Percentiles rank a stretch among this genome's conserved stretches.
Evolutionary conservation across 2,888 invertebrate genomes (phyloP).

Genomic region (Scaptomyza cyrtandrae): DNA sequence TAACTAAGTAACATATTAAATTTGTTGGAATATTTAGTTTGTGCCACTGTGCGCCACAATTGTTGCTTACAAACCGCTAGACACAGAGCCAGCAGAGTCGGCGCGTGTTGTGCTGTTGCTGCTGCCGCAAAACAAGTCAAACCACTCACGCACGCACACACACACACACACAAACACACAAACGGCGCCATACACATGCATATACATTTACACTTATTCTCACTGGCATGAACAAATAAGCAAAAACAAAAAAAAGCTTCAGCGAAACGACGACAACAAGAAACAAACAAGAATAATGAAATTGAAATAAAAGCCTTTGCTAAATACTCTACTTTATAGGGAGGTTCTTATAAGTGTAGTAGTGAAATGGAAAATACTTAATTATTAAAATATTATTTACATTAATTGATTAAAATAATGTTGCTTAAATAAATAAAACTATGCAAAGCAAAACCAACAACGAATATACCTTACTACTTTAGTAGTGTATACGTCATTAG

Average conservation of each 20-base stretch:
- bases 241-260: slow-evolving; percentile 53
- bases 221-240: slow-evolving; percentile 45
- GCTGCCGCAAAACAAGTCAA: slow-evolving; percentile 77
- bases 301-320: slow-evolving; percentile 3
- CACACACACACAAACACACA: slow-evolving; percentile 11
- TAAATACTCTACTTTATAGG: slow-evolving; percentile 29
- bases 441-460: not conserved
- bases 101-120: slow-evolving; percentile 72
- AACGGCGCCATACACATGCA: slow-evolving; percentile 11
- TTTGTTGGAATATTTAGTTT: slow-evolving; percentile 15
- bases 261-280: slow-evolving; percentile 55
- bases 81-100: slow-evolving; percentile 62
- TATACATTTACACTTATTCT: slow-evolving; percentile 33
- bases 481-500: slow-evolving; percentile 25
- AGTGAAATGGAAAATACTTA: not conserved
- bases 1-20: not conserved
- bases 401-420: not conserved
- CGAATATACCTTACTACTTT: not conserved
- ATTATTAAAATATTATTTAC: not conserved
- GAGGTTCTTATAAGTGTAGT: not conserved
- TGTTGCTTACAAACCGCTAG: slow-evolving; percentile 65
- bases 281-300: slow-evolving; percentile 45
- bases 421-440: not conserved
- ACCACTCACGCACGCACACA: slow-evolving; percentile 65
- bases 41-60: slow-evolving; percentile 68